Base-by-base conservation (phyloP, 2,797 vertebrate genomes). In the Sebastes minor region DNA sequence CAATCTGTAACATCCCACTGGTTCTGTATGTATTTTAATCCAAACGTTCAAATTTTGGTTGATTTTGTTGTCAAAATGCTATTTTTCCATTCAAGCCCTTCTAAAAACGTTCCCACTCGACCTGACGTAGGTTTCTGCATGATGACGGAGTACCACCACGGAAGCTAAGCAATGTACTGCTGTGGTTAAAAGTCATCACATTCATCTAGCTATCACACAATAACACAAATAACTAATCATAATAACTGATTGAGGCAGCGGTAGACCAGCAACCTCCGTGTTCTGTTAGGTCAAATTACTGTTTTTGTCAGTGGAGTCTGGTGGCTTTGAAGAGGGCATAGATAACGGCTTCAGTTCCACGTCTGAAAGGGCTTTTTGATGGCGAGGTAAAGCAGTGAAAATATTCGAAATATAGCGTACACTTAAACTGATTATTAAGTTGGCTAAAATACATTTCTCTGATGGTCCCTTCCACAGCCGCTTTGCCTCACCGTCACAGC, bases 361-460 rank as follows among this genome's bases (percentile, higher is more conserved):
- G 18, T 52, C 46, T 0, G 1, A 57, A 1, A 56, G 0, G 23
- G 23, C 6, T 16, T 3, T 27, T 0, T 57, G 23, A 57, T 0
- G 0, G 13, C 7, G 3, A 25, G 3, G 3, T 16, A 57, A 7
- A 25, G 55, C 9, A 9, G 49, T 52, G 49, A 52, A 52, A 52
- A 56, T 49, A 49, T 49, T 56, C 5, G 9, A 52, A 20, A n/a
- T n/a, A 56, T 56, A 56, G 0, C 53, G 2, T 23, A 52, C 46
- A 52, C 18, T n/a, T n/a, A 52, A 52, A 52, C 18, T 0, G 46
- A 52, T 52, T 52, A 8, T 52, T 52, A 4, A 9, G 18, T 8
- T 52, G 46, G 18, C 18, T 52, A n/a, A 9, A 52, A 52, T 52
- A 52, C 2, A 0, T 52, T 49, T 49, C 6, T 49, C 46, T 49